Base-by-base conservation (phyloP, 2,888 invertebrate genomes). In the Amiota mariae region DNA sequence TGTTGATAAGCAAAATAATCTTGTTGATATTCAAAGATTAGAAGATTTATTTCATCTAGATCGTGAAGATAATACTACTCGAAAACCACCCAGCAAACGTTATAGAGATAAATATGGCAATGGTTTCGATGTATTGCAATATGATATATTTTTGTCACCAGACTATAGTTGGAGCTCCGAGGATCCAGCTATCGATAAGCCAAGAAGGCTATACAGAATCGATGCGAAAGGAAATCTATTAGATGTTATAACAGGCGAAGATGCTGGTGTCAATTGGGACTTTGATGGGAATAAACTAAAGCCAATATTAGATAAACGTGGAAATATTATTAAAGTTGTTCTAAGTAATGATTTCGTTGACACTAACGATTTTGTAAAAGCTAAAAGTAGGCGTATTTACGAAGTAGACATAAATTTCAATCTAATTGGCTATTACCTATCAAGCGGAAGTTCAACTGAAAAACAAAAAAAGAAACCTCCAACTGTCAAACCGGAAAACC, bases 321-420 rank as follows among this genome's bases (percentile, higher is more conserved):
- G 64, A n/a, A 64, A 64, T 36, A 64, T 64, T n/a, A 63, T 46
- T n/a, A 47, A 13, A 47, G 12, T 36, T 64, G 13, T 36, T 12
- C 46, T 47, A 13, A 6, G 1, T 13, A 64, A 10, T 13, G 13
- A 64, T 11, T 20, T 10, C n/a, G n/a, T 2, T 13, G 8, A 46
- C 47, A n/a, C 2, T 36, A 54, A 36, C 15, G 12, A 12, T 36
- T 6, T 47, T 36, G 36, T 36, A 64, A 64, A 36, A 64, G 2
- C 2, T 36, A 36, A 36, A 36, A 36, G 6, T 36, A 36, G 36
- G 6, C 2, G 36, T 6, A 6, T 36, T 36, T 36, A 6, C 36
- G 6, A 6, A 36, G 2, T 36, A 6, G 36, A 36, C 36, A 36
- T 6, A 36, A 36, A 36, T 36, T 36, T 6, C 6, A 6, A 6